phyloP scores from a whole-genome alignment of 2,113 vertebrate species.

The Cyphomyrus plagiostoma region DNA sequence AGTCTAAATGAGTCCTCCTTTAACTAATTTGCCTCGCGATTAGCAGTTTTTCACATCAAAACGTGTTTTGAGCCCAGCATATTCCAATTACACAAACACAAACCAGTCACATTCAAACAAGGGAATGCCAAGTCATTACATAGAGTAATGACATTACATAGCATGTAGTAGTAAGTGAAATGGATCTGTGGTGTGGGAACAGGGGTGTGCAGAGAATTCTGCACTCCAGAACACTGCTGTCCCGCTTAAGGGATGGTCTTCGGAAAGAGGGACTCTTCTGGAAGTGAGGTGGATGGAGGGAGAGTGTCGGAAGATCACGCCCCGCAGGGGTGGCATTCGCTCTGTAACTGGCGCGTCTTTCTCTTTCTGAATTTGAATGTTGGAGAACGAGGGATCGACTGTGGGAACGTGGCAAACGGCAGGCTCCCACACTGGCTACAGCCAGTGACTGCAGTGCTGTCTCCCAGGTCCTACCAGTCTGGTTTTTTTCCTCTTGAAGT shows the following conservation, averaged over 20 bases:
- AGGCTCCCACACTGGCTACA: slow-evolving; percentile 60
- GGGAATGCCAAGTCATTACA: not conserved
- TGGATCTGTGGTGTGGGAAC: not conserved
- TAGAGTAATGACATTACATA: too few relatives aligned
- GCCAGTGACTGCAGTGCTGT: slow-evolving; percentile 40
- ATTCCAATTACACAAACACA: not conserved
- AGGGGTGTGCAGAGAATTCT: not conserved
- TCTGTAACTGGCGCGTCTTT: not conserved
- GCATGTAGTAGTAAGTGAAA: not conserved
- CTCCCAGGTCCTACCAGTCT: slow-evolving; percentile 40
- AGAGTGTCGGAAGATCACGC: not conserved
- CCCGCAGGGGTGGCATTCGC: not conserved
- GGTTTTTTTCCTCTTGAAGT: slow-evolving; percentile 41
- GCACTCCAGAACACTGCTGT: not conserved
- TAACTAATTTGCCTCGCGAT: not conserved
- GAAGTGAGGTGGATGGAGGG: not conserved
- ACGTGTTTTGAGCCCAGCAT: not conserved
- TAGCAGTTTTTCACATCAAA: not conserved
- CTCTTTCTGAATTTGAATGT: slow-evolving; percentile 41
- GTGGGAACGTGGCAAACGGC: slow-evolving; percentile 58
- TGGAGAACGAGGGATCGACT: slow-evolving; percentile 38
- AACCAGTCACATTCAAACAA: not conserved
- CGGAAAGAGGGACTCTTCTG: not conserved
- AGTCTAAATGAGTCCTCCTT: not conserved
- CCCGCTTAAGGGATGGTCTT: not conserved